Evolutionary conservation across 2,888 invertebrate genomes (phyloP), one percentile per base, ranked within the genome.

Genomic region (Acanthosepion esculentum): DNA sequence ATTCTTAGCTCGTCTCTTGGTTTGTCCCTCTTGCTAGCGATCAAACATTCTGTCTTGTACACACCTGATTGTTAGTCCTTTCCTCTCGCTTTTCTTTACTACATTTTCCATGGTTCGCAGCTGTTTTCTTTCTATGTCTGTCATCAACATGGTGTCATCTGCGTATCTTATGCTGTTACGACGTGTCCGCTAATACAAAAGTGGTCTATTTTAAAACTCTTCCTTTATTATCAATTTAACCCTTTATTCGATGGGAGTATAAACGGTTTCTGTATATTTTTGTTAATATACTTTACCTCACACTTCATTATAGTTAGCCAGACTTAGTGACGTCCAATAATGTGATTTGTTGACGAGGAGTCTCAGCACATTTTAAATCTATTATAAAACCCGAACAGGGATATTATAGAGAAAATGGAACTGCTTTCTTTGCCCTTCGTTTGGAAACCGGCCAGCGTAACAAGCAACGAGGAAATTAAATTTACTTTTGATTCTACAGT

Each of bases 401-500:
- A 33, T 78, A 78, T 78, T 12, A n/a, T 3, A 78, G 78, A 78
- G n/a, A 78, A 78, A 12, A 78, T n/a, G 15, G 8, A n/a, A n/a
- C n/a, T 78, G n/a, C 18, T 78, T 33, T 10, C 78, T 78, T 78
- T 4, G 15, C 15, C 23, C 78, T 23, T 78, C n/a, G 78, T 78
- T 18, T 78, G 78, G 78, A 78, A 33, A 18, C n/a, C 4, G 18
- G 78, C 78, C 78, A 78, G n/a, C 78, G n/a, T 78, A 78, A 78
- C 78, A 78, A 78, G 78, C n/a, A 78, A n/a, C 78, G 78, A 78
- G n/a, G 10, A 78, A 78, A 78, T 78, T 78, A 78, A n/a, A 78
- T 78, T 78, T 78, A 33, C 78, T 33, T 78, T 78, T 78, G n/a
- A n/a, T 78, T 78, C n/a, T 33, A 33, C 4, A 15, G 15, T 78